Conservation (phyloP, 2,888 invertebrate species). For the Molorchus minor region DNA sequence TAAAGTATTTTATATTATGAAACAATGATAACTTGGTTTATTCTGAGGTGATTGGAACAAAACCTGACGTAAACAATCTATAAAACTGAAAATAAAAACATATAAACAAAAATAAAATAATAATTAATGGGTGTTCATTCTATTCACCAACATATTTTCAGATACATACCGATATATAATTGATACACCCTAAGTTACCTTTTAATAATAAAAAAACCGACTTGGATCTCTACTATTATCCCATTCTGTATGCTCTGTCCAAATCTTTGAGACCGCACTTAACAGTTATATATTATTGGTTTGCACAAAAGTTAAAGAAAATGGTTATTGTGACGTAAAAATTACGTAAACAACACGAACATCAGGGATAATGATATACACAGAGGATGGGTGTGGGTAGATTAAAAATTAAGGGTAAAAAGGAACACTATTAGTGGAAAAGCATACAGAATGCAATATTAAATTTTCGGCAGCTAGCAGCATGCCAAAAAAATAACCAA, state of each 20-base stretch:
- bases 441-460: slow-evolving; percentile 58
- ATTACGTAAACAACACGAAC: neutral
- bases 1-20: no score
- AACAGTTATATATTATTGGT: neutral
- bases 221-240: slow-evolving; percentile 45
- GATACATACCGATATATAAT: no score
- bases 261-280: slow-evolving; percentile 4
- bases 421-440: slow-evolving; percentile 34
- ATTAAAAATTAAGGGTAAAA: slow-evolving; percentile 14
- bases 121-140: neutral
- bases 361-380: slow-evolving; percentile 4
- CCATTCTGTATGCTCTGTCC: slow-evolving; percentile 61
- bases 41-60: no score
- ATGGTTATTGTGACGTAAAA: neutral
- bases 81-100: no score
- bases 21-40: no score
- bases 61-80: no score
- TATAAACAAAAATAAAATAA: no score
- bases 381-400: slow-evolving; percentile 1
- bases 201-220: slow-evolving; percentile 14
- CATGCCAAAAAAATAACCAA: slow-evolving; percentile 55
- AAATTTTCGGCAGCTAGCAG: slow-evolving; percentile 56
- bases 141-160: neutral
- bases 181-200: neutral
- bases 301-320: neutral